These are phyloP conservation scores for Pelosia muscerda DNA, from an alignment of 2,888 invertebrate genomes.

Conservation along the genomic window DNA sequence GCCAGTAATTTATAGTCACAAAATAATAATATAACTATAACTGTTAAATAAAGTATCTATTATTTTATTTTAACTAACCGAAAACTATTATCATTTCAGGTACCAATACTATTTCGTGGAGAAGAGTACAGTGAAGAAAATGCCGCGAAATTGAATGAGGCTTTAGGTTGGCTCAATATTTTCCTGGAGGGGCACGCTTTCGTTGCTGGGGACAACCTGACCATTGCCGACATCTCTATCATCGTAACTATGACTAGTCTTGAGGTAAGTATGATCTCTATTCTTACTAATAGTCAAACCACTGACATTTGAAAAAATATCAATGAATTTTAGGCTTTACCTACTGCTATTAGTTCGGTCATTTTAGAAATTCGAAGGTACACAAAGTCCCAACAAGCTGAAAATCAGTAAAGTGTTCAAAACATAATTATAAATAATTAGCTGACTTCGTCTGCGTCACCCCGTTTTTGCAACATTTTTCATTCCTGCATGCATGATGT, in stretches of 20 bases:
- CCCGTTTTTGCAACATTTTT: too few species aligned
- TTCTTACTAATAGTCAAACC: too few species aligned
- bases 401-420: too few species aligned
- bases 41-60: neutral
- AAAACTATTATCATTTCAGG: neutral
- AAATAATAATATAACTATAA: neutral
- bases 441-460: too few species aligned
- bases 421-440: too few species aligned
- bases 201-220: slow-evolving; percentile 89
- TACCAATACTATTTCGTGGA: slow-evolving; percentile 78
- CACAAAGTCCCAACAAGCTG: too few species aligned
- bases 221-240: slow-evolving; percentile 90
- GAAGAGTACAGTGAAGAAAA: slow-evolving; percentile 77
- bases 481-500: too few species aligned
- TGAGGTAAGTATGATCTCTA: slow-evolving; percentile 77
- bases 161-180: slow-evolving; percentile 86
- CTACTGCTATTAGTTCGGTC: too few species aligned
- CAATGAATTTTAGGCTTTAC: too few species aligned
- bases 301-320: too few species aligned
- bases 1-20: too few species aligned
- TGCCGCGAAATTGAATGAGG: slow-evolving; percentile 86
- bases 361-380: too few species aligned
- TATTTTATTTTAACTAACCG: neutral
- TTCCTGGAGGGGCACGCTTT: slow-evolving; percentile 88
- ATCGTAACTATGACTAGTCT: slow-evolving; percentile 87